Conservation (phyloP, 2,888 invertebrate species). For the Sarcophaga rosellei region DNA sequence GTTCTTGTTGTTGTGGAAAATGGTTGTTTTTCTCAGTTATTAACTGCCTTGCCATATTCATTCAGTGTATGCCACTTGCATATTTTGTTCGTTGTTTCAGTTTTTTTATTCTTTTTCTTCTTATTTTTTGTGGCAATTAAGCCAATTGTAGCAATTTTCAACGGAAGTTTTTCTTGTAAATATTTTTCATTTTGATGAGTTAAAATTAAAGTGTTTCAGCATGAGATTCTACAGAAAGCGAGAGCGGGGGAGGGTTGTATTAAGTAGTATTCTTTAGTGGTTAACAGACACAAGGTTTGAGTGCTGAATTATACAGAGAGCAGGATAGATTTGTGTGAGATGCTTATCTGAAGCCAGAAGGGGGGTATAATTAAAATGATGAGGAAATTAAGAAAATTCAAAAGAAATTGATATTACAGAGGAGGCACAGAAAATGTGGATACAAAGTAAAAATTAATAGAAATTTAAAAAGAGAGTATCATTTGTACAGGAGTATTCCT, state of each 20-base stretch:
- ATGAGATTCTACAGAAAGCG: background rate
- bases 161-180: conserved; percentile 25
- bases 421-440: no score
- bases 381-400: no score
- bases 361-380: no score
- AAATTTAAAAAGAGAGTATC: no score
- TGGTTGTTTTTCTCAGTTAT: conserved; percentile 44
- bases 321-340: no score
- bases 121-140: conserved; percentile 53
- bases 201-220: conserved; percentile 13
- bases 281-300: no score
- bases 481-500: no score
- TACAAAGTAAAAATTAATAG: no score
- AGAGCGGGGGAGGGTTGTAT: background rate
- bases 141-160: conserved; percentile 60
- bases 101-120: no score
- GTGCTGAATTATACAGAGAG: no score
- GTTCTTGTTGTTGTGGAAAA: conserved; percentile 12
- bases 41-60: conserved; percentile 59
- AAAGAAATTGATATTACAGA: no score
- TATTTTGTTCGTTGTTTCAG: background rate
- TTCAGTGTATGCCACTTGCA: conserved; percentile 63
- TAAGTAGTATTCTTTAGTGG: background rate
- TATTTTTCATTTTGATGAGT: conserved; percentile 45
- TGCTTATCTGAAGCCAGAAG: no score